Evolutionary conservation across 1,140 invertebrate genomes (phyloP), one percentile per base, ranked within the genome.

Genomic region (Drosophila chauvacae): DNA sequence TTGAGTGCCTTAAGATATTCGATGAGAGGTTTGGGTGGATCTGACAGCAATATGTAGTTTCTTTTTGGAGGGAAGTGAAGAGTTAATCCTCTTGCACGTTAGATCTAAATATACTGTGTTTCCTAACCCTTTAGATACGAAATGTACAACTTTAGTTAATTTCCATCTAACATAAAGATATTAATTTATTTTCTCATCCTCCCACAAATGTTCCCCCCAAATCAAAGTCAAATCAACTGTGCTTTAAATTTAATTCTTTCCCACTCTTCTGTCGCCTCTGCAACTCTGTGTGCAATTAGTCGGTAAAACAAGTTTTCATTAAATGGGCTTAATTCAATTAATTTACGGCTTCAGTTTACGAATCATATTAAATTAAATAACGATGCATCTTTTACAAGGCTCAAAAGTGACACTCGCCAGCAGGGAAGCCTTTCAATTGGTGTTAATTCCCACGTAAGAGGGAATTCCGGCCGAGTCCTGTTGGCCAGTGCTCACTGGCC

Each of bases 281-380:
- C 13, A 23, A 23, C 18, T 45, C 26, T 18, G n/a, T 44, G 57
- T 58, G 45, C 72, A 77, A 85, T 85, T 85, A 73, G 78, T 68
- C 30, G 20, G 18, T 11, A 23, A 42, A 53, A 55, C 39, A 72
- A 71, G 56, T 72, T 59, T 78, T 55, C 48, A 50, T 55, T 58
- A 51, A 58, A 61, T 30, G 28, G 44, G 61, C 58, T 73, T 83
- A 77, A 83, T 80, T 73, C 61, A 83, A 87, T 88, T 86, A 86
- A 87, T 86, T 86, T 72, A 75, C 78, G 57, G 75, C 60, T 56
- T 59, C 56, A 66, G 60, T 47, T 69, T 61, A 50, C 80, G 75
- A 88, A 73, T 77, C 41, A 73, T 56, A 83, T 83, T 59, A 70
- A 83, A 87, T 87, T 83, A 87, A 87, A 80, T 88, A 77, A 39